Base-by-base conservation (phyloP, 2,113 vertebrate species). In the Axis porcinus region DNA sequence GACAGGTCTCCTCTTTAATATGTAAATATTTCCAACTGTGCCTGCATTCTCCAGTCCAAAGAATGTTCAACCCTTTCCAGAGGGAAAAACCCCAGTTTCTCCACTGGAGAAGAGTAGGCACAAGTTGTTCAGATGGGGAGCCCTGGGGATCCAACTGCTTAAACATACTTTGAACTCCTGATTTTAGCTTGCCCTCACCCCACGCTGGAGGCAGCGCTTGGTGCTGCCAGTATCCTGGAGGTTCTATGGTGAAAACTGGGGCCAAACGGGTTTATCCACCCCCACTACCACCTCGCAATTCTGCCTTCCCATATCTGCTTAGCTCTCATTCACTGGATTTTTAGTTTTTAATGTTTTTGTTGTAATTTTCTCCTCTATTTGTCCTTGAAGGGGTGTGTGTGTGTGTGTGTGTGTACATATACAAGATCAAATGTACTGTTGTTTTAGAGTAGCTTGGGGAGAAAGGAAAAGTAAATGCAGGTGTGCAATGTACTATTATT, bases 391-490 rank as follows among this genome's bases (percentile, higher is more conserved):
- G 11, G 0, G 2, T 6, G 52, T 36, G 7, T 57, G 25, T 45
- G 17, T 40, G n/a, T 81, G 55, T 54, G 12, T 19, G 13, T 58
- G 8, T 54, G 14, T 15, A 5, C 30, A 2, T 64, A 36, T 5
- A 70, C n/a, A 70, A 60, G 78, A 36, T 81, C 76, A 54, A 30
- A 70, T 40, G 94, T 50, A 83, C 55, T 97, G 55, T 64, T 95
- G 43, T 74, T 92, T 78, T 54, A 86, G 33, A 90, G 43, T 84
- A 57, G 40, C 43, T 95, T 92, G 2, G 2, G 7, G 52, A 86
- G 30, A 16, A 58, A 86, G 60, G n/a, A 92, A 97, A 97, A 86
- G 62, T 76, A 81, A 95, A 94, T 57, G 45, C 36, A 86, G 57
- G 62, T 96, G n/a, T 21, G 89, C 43, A 90, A 78, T 21, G 40